A percentile compares a stretch with the other conserved stretches of the same genome.
phyloP scores from a whole-genome alignment of 2,888 invertebrate genomes.

The Conistra vaccinii region DNA sequence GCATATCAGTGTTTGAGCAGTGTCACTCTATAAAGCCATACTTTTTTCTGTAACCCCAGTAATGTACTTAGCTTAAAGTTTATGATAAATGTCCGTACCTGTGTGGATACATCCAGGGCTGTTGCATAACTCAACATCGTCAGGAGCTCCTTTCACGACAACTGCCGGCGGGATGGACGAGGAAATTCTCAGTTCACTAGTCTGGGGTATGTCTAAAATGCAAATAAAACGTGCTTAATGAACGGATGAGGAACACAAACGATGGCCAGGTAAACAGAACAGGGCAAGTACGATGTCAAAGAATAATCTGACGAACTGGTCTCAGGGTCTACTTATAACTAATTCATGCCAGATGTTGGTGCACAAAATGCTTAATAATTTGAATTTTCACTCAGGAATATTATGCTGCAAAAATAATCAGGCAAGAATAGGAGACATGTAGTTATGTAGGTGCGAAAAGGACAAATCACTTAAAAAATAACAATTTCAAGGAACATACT shows the following conservation, averaged over 20 bases:
- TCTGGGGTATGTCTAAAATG: slow-evolving; percentile 87
- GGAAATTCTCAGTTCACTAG: slow-evolving; percentile 86
- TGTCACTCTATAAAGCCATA: not conserved
- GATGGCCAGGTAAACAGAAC: not conserved
- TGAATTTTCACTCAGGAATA: not conserved
- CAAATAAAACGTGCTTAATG: slow-evolving; percentile 69
- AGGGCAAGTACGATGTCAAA: not conserved
- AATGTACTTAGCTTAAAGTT: not conserved
- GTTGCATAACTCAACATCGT: slow-evolving; percentile 91
- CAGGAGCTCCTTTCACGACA: slow-evolving; percentile 72
- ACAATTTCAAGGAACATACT: too few species aligned
- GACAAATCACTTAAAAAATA: not conserved
- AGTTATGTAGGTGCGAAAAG: not conserved
- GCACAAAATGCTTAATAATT: too few species aligned
- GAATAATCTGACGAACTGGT: not conserved
- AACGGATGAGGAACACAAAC: slow-evolving; percentile 56
- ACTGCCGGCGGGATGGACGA: slow-evolving; percentile 84
- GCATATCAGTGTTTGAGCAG: not conserved
- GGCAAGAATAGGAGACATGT: not conserved
- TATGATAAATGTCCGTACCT: slow-evolving; percentile 84
- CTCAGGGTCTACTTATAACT: not conserved
- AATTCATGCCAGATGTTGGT: not conserved
- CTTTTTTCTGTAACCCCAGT: not conserved
- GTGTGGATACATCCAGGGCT: slow-evolving; percentile 95
- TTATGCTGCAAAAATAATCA: slow-evolving; percentile 16